A percentile compares a stretch with the other conserved stretches of the same genome.
Conservation (phyloP, 2,113 vertebrate species). For the Puma concolor region DNA sequence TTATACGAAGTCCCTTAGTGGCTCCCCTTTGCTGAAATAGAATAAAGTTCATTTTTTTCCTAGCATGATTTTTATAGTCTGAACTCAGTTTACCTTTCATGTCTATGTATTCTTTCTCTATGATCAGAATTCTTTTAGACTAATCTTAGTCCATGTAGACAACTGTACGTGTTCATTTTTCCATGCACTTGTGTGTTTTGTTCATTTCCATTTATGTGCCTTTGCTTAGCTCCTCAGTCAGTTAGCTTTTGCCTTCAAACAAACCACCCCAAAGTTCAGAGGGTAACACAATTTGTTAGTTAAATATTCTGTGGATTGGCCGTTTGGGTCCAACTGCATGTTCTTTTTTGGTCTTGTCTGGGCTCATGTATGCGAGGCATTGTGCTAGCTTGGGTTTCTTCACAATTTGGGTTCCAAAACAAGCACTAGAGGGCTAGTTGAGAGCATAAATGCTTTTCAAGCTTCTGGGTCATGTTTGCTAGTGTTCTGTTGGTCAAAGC, state of each 20-base stretch:
- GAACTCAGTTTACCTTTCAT: not conserved
- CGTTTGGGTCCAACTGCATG: not conserved
- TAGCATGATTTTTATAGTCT: not conserved
- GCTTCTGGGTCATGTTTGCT: not conserved
- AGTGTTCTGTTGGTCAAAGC: constrained; percentile 18
- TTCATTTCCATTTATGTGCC: constrained; percentile 19
- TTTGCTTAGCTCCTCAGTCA: not conserved
- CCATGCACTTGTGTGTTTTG: not conserved
- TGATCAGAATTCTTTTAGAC: not conserved
- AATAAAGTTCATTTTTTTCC: not conserved
- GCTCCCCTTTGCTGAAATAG: not conserved
- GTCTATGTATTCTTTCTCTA: not conserved
- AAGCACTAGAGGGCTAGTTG: not conserved
- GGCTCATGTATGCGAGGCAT: not conserved
- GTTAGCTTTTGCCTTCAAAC: constrained; percentile 42
- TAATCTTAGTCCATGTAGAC: not conserved
- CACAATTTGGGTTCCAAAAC: not conserved
- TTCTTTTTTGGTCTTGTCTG: not conserved
- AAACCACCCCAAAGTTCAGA: constrained; percentile 24
- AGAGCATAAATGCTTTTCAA: not conserved
- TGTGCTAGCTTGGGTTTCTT: not conserved
- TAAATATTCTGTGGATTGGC: not conserved
- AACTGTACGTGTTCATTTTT: not conserved
- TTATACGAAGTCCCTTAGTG: not conserved
- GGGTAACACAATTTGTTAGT: not conserved